These are phyloP conservation scores for Pocillopora damicornis DNA, from an alignment of 64 coral and sea anemone genomes.

Conservation along the genomic window DNA sequence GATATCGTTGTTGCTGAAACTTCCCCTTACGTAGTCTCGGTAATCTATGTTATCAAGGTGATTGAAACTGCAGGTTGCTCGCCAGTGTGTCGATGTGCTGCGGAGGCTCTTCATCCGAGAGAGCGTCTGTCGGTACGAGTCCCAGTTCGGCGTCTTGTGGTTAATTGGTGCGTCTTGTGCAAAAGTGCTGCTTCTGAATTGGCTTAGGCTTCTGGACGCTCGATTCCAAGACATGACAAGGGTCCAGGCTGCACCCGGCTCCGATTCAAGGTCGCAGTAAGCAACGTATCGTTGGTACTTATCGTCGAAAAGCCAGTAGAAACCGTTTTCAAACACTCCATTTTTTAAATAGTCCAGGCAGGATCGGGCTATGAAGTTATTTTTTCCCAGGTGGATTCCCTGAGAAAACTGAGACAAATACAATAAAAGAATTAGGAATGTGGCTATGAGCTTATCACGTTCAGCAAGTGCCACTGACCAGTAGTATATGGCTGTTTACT, in stretches of 20 bases:
- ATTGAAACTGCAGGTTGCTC: constrained; percentile 18
- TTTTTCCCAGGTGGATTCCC: background rate
- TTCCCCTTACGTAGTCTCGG: constrained; percentile 24
- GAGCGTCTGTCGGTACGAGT: constrained; percentile 15
- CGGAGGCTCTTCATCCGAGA: constrained; percentile 19
- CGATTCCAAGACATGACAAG: constrained; percentile 33
- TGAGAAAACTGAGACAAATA: background rate
- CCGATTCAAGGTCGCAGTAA: constrained; percentile 34
- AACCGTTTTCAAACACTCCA: background rate
- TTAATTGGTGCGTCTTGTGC: background rate
- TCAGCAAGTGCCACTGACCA: too few species aligned
- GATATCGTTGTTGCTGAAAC: constrained; percentile 2
- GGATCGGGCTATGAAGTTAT: background rate
- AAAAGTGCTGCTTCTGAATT: constrained; percentile 6
- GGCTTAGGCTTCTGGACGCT: background rate
- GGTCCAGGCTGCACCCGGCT: constrained; percentile 35
- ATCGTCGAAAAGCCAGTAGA: background rate
- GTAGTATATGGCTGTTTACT: too few species aligned
- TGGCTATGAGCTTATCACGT: too few species aligned
- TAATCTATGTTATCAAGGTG: background rate
- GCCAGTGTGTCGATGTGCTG: constrained; percentile 22
- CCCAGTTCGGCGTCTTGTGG: constrained; percentile 20
- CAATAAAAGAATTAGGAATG: background rate
- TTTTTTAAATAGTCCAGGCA: background rate
- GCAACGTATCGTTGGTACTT: background rate